Conservation (phyloP, 2,888 invertebrate species). For the Dilophus febrilis region DNA sequence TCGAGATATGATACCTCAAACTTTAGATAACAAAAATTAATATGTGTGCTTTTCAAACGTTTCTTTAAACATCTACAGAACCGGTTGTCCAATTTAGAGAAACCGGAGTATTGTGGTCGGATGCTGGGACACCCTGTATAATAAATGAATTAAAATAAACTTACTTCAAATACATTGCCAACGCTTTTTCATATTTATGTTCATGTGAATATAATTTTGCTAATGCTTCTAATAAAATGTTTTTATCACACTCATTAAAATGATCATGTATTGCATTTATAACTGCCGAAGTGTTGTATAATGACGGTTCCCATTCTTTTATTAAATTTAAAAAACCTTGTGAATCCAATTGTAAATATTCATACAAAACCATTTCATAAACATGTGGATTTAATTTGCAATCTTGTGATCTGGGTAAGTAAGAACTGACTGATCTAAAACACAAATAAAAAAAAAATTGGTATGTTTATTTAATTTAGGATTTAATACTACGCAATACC, state of each 20-base stretch:
- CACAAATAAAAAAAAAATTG: no score
- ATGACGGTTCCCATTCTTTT: slow-evolving; percentile 70
- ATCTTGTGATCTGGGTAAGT: slow-evolving; percentile 57
- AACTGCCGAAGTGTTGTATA: slow-evolving; percentile 70
- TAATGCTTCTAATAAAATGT: slow-evolving; percentile 65
- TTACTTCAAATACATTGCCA: slow-evolving; percentile 76
- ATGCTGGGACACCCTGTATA: no score
- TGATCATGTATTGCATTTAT: slow-evolving; percentile 75
- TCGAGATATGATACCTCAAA: no score
- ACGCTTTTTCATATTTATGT: slow-evolving; percentile 77
- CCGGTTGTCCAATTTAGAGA: no score
- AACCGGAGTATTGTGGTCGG: no score
- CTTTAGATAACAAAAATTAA: no score
- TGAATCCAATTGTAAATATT: slow-evolving; percentile 72
- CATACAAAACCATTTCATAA: slow-evolving; percentile 87
- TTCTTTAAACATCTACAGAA: no score
- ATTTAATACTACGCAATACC: no score
- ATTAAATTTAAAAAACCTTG: slow-evolving; percentile 67
- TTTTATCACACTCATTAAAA: slow-evolving; percentile 54
- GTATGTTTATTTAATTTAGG: slow-evolving; percentile 9
- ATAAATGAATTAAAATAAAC: no score
- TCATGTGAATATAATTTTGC: slow-evolving; percentile 79
- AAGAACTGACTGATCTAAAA: slow-evolving; percentile 60
- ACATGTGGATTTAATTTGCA: slow-evolving; percentile 63
- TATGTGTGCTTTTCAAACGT: no score